Evolutionary conservation across 2,797 vertebrate species (phyloP).

Genomic region (Gymnothorax reevesii): DNA sequence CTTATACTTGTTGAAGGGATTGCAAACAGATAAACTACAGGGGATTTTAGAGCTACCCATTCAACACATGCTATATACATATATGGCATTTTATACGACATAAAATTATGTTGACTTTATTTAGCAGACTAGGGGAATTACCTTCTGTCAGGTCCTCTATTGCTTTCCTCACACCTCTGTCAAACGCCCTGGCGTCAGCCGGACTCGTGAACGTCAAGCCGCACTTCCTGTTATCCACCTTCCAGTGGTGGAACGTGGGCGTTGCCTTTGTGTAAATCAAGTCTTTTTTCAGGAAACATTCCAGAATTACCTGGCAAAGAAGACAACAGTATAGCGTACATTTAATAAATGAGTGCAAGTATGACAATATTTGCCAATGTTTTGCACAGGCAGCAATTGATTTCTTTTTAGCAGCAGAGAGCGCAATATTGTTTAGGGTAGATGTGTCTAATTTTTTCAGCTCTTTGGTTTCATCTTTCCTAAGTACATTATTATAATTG

Average conservation of each 20-base stretch:
- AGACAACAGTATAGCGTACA: background rate
- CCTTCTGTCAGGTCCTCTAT: constrained; percentile 97
- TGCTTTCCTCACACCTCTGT: constrained; percentile 95
- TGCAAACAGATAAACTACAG: background rate
- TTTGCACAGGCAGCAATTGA: background rate
- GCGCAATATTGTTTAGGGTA: too few species aligned
- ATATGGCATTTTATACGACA: too few species aligned
- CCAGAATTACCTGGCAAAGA: constrained; percentile 86
- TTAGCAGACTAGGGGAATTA: constrained; percentile 51
- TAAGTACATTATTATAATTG: too few species aligned
- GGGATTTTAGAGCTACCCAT: background rate
- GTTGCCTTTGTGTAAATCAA: constrained; percentile 96
- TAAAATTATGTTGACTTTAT: too few species aligned
- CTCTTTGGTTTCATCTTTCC: too few species aligned
- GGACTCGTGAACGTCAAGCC: constrained; percentile 97
- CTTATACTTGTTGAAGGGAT: background rate
- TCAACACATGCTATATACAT: background rate
- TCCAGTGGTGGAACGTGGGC: constrained; percentile 98
- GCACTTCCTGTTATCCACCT: constrained; percentile 92
- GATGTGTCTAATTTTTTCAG: too few species aligned
- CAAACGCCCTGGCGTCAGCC: constrained; percentile 94
- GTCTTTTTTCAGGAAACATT: constrained; percentile 95
- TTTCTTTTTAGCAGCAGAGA: too few species aligned
- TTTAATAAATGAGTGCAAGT: background rate
- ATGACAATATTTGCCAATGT: background rate